These are phyloP conservation scores for Labroides dimidiatus DNA, from an alignment of 2,797 vertebrate species.

Conservation along the genomic window DNA sequence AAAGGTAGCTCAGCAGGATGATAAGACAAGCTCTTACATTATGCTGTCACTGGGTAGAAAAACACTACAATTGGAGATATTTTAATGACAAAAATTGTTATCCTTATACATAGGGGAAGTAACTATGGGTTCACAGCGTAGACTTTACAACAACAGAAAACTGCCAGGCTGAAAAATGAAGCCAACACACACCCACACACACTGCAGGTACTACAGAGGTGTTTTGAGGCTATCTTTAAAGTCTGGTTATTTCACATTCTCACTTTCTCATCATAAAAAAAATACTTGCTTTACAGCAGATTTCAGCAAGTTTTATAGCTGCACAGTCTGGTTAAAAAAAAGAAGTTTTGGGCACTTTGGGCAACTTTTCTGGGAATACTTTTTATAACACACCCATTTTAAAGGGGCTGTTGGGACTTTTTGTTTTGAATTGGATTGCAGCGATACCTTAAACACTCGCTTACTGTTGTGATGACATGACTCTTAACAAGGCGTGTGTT, in stretches of 20 bases:
- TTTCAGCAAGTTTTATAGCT: not conserved
- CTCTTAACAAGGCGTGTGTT: no score
- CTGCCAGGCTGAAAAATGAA: not conserved
- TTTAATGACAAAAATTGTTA: not conserved
- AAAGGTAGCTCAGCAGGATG: conserved; percentile 14
- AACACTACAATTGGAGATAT: not conserved
- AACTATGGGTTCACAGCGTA: not conserved
- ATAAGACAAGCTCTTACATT: conserved; percentile 16
- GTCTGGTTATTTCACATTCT: not conserved
- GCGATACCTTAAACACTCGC: no score
- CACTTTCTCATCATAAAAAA: no score
- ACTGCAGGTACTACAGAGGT: not conserved
- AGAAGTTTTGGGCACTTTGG: no score
- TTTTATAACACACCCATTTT: no score
- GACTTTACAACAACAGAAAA: not conserved
- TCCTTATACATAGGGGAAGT: not conserved
- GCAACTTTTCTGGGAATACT: no score
- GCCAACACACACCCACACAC: not conserved
- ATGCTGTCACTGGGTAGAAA: conserved; percentile 1
- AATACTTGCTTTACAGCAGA: not conserved
- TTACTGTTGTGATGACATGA: no score
- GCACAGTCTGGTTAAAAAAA: no score
- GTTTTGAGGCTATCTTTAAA: not conserved
- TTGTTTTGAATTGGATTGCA: no score
- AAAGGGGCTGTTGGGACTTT: no score